phyloP scores from a whole-genome alignment of 2,113 vertebrate species.

The Eleginops maclovinus region DNA sequence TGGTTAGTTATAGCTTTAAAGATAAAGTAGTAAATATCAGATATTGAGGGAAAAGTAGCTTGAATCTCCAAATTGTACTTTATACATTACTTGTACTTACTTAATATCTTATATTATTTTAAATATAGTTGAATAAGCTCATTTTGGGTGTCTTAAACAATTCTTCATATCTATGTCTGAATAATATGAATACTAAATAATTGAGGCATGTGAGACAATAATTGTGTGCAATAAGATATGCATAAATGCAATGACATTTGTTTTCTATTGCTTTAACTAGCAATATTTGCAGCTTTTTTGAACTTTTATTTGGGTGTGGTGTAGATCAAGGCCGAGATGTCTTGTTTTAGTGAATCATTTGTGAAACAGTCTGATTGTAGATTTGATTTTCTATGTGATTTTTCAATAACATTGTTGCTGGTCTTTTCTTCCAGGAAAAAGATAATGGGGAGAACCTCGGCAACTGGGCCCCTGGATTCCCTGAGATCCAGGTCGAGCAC shows the following conservation, averaged over 20 bases:
- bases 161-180: too few relatives aligned
- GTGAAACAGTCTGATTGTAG: not conserved
- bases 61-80: not conserved
- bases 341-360: not conserved
- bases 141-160: not conserved
- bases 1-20: not conserved
- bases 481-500: slow-evolving; percentile 42
- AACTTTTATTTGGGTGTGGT: not conserved
- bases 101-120: too few relatives aligned
- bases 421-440: slow-evolving; percentile 43
- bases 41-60: not conserved
- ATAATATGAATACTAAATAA: not conserved
- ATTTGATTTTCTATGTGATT: not conserved
- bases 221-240: too few relatives aligned
- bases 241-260: too few relatives aligned
- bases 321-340: not conserved
- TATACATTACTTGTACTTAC: not conserved
- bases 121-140: not conserved
- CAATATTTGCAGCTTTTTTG: too few relatives aligned
- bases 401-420: too few relatives aligned
- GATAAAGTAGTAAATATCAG: not conserved
- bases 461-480: slow-evolving; percentile 45
- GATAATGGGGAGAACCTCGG: slow-evolving; percentile 43
- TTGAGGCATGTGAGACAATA: too few relatives aligned
- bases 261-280: too few relatives aligned